Percentiles rank a stretch among this genome's conserved stretches.
Conservation (phyloP, 1,140 invertebrate genomes). For the Holotrichia oblita region DNA sequence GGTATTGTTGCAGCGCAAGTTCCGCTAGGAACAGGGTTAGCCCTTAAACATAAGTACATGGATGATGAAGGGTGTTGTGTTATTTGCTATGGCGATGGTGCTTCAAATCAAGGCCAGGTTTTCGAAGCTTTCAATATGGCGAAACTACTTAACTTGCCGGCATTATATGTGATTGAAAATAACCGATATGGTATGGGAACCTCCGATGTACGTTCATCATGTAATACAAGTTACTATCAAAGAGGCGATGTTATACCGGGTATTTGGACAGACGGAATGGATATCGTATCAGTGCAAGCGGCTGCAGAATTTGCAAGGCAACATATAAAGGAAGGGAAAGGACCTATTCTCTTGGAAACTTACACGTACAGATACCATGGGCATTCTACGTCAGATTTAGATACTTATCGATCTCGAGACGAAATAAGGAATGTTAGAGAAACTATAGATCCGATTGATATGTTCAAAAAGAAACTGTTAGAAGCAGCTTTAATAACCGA, state of each 20-base stretch:
- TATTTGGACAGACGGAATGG: slow-evolving; percentile 95
- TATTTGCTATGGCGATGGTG: slow-evolving; percentile 95
- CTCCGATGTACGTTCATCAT: slow-evolving; percentile 84
- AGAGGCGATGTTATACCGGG: slow-evolving; percentile 96
- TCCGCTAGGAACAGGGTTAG: slow-evolving; percentile 93
- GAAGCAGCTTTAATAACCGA: slow-evolving; percentile 71
- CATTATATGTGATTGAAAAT: slow-evolving; percentile 97
- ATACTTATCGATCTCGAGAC: slow-evolving; percentile 83
- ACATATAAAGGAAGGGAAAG: slow-evolving; percentile 85
- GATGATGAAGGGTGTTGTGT: slow-evolving; percentile 84
- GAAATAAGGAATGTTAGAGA: slow-evolving; percentile 92
- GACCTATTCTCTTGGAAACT: slow-evolving; percentile 80
- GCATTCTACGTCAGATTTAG: slow-evolving; percentile 85
- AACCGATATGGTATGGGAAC: slow-evolving; percentile 99
- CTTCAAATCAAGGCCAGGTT: slow-evolving; percentile 95
- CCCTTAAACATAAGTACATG: slow-evolving; percentile 89
- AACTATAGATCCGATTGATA: slow-evolving; percentile 86
- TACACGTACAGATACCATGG: slow-evolving; percentile 78
- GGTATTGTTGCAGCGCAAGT: slow-evolving; percentile 97
- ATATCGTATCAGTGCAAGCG: slow-evolving; percentile 91
- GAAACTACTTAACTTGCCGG: slow-evolving; percentile 91
- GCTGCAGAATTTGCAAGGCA: slow-evolving; percentile 85
- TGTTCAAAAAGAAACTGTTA: slow-evolving; percentile 83
- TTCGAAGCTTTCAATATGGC: slow-evolving; percentile 85
- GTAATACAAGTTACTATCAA: slow-evolving; percentile 90